phyloP scores from a whole-genome alignment of 2,888 invertebrate genomes.

The Chaetogeoica ovagalla region DNA sequence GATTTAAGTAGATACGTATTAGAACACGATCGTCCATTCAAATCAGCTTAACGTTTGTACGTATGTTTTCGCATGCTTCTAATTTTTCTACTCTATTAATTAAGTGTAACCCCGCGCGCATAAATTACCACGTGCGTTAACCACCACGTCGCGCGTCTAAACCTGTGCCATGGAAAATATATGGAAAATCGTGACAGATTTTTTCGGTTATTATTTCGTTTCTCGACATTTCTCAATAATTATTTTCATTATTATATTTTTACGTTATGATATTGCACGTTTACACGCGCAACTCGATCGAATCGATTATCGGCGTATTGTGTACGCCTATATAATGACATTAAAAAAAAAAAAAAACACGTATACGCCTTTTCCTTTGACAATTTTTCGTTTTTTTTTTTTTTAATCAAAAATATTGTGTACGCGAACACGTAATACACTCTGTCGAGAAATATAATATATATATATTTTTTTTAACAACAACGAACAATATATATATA shows the following conservation, averaged over 20 bases:
- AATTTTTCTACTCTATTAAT: too few relatives aligned
- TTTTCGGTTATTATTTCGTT: too few relatives aligned
- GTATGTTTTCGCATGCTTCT: too few relatives aligned
- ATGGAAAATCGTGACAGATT: too few relatives aligned
- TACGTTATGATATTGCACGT: not conserved
- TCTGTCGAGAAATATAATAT: too few relatives aligned
- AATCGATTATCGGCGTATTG: not conserved
- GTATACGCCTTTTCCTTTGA: not conserved
- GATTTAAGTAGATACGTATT: too few relatives aligned
- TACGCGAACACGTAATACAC: not conserved
- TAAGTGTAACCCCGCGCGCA: too few relatives aligned
- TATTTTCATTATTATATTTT: not conserved
- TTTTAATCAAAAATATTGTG: slow-evolving; percentile 15
- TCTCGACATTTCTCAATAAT: not conserved
- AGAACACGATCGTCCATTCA: too few relatives aligned
- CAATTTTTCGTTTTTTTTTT: not conserved
- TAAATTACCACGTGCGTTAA: too few relatives aligned
- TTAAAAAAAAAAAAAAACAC: not conserved
- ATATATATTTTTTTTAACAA: slow-evolving; percentile 26
- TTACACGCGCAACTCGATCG: not conserved
- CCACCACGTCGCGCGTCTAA: too few relatives aligned
- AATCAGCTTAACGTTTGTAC: too few relatives aligned
- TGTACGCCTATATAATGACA: not conserved
- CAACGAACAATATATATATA: not conserved
- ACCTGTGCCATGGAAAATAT: too few relatives aligned